Conservation (phyloP, 2,113 vertebrate genomes). For the Pygoscelis adeliae region DNA sequence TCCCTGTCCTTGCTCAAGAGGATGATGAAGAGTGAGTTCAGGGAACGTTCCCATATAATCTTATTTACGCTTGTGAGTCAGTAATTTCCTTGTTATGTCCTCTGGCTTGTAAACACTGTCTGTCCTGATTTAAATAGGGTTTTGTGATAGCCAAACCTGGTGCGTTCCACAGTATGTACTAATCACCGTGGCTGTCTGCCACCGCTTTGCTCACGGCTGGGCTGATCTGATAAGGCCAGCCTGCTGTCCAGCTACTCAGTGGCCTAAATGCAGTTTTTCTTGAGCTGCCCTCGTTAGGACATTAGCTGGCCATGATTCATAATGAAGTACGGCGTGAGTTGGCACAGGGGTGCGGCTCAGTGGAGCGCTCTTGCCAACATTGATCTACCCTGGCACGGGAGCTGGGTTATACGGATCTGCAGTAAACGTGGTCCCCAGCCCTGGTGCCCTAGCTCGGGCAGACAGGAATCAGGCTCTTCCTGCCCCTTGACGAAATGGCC, state of each 20-base stretch:
- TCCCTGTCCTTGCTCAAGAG: constrained; percentile 14
- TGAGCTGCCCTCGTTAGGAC: neutral
- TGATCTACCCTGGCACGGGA: neutral
- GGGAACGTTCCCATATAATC: constrained; percentile 40
- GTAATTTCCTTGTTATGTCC: constrained; percentile 14
- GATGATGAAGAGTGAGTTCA: constrained; percentile 49
- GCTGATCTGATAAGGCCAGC: neutral
- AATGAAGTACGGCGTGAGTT: neutral
- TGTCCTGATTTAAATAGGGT: neutral
- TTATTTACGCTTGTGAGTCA: constrained; percentile 41
- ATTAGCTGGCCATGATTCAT: constrained; percentile 26
- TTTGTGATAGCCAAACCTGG: neutral
- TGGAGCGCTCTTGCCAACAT: neutral
- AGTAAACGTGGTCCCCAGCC: neutral
- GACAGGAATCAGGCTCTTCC: neutral
- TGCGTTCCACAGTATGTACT: neutral
- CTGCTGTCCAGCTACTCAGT: neutral
- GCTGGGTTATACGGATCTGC: neutral
- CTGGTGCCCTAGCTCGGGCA: fast-evolving
- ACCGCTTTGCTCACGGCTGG: neutral
- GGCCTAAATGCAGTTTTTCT: neutral
- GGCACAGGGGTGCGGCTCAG: neutral
- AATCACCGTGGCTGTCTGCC: neutral
- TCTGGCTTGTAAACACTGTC: constrained; percentile 29
- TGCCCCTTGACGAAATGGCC: neutral